Evolutionary conservation across 2,113 vertebrate genomes (phyloP), one percentile per base, ranked within the genome.

Genomic region (Indicator maculatus): DNA sequence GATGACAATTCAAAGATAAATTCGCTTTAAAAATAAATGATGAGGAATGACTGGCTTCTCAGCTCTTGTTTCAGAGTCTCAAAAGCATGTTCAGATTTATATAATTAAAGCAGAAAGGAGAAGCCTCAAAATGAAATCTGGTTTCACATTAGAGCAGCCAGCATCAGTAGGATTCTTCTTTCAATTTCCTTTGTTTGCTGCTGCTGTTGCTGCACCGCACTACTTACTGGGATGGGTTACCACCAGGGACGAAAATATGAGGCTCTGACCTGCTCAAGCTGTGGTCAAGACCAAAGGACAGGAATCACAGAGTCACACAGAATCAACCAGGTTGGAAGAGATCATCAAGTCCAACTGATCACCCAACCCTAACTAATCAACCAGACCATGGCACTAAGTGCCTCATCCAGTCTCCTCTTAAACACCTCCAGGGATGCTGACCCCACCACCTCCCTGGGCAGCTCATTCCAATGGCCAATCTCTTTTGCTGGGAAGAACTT

Each of bases 1-100:
- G 89, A 95, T 96, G 96, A 96, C 94, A 96, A 96, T 95, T 95
- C 93, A 95, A 95, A 96, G 94, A 96, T 95, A 95, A 96, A 96
- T 96, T 91, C 91, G 93, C 91, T 96, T 96, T 96, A 96, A 96
- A 96, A 96, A 96, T 96, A 96, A 96, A 96, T 86, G 91, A 95
- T 95, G 90, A 96, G 95, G 91, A 96, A 95, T 96, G 96, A 93
- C 95, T 95, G 93, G 94, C 94, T 96, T 64, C 79, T 67, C 33
- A 11, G 69, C 69, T 93, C 89, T 70, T 81, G 93, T 95, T 95
- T 95, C 95, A 94, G 94, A 93, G 95, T 91, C 91, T 93, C 10
- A 0, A 93, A 95, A 96, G 82, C 88, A 95, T 93, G 93, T 71
- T 96, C 89, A 78, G 89, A 93, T 95, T 96, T 91, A 93, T 96